Base-by-base conservation (phyloP, 2,888 invertebrate species). In the Arctia plantaginis region DNA sequence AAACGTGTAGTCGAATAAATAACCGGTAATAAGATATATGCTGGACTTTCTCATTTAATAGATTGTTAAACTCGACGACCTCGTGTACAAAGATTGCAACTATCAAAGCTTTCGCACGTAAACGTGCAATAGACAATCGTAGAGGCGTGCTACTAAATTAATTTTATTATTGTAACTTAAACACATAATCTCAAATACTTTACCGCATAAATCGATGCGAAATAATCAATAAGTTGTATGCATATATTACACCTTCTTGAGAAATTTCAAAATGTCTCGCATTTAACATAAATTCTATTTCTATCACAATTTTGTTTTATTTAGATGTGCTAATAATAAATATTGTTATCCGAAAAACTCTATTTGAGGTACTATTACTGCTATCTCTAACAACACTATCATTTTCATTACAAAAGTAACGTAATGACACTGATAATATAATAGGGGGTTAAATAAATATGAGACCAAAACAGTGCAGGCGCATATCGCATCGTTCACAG, bases 391-490 rank as follows among this genome's bases (percentile, higher is more conserved):
- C 27, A 41, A 7, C 20, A 69, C 41, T 62, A 62, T 62, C 39
- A 70, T 8, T 66, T 39, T 66, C 65, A 66, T 66, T 39, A 39
- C 62, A 7, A 55, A 51, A n/a, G 23, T 55, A 23, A 77, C 72
- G 71, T 85, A 81, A 85, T 81, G 77, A 79, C 85, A 79, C 30
- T 76, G 77, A 85, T 80, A 84, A n/a, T n/a, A 85, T 80, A 84
- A n/a, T 12, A 55, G n/a, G 72, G 78, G 85, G 85, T 72, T 75
- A 80, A 83, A 69, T 68, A 69, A 80, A 79, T 74, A 75, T 77
- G 41, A 65, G 77, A 74, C 65, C 59, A 71, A 80, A 85, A 85
- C 84, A 85, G 85, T 86, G 87, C 87, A 87, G 76, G 87, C 88
- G 88, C 89, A 88, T 79, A 81, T 77, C 75, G 76, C 76, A 44